Evolutionary conservation across 2,113 vertebrate genomes (phyloP).

Genomic region (Corydoras maculifer): DNA sequence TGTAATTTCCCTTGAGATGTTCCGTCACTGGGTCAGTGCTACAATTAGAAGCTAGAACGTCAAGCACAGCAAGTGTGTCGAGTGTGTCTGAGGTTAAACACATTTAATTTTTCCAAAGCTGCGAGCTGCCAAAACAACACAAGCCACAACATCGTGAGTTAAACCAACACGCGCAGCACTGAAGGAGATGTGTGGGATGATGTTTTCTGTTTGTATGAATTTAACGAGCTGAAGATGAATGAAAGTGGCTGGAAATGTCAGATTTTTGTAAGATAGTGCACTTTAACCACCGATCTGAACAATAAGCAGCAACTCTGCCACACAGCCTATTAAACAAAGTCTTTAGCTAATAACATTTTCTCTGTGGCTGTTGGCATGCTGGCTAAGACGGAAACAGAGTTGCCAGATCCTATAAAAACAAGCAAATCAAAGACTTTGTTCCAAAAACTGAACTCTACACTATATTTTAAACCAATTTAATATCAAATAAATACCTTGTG

Average conservation of each 20-base stretch:
- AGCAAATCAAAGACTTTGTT: too few species aligned
- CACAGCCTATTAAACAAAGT: not conserved
- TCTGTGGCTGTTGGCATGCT: not conserved
- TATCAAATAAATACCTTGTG: too few species aligned
- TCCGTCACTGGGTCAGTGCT: not conserved
- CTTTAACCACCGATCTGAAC: not conserved
- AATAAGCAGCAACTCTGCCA: not conserved
- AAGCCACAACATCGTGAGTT: not conserved
- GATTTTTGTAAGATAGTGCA: not conserved
- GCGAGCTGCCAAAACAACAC: not conserved
- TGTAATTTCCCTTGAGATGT: slow-evolving; percentile 20
- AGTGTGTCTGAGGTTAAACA: slow-evolving; percentile 4
- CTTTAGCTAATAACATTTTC: too few species aligned
- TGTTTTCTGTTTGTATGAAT: not conserved
- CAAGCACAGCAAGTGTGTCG: not conserved
- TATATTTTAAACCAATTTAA: too few species aligned
- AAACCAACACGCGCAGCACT: not conserved
- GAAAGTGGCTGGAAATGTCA: not conserved
- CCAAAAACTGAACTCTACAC: too few species aligned
- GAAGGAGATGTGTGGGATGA: not conserved
- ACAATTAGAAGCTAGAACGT: slow-evolving; percentile 22
- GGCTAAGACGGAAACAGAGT: not conserved
- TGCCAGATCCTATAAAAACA: too few species aligned
- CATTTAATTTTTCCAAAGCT: slow-evolving; percentile 1
- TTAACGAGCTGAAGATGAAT: too few species aligned